Evolutionary conservation across 2,113 vertebrate species (phyloP).

Genomic region (Dasyornis broadbenti): DNA sequence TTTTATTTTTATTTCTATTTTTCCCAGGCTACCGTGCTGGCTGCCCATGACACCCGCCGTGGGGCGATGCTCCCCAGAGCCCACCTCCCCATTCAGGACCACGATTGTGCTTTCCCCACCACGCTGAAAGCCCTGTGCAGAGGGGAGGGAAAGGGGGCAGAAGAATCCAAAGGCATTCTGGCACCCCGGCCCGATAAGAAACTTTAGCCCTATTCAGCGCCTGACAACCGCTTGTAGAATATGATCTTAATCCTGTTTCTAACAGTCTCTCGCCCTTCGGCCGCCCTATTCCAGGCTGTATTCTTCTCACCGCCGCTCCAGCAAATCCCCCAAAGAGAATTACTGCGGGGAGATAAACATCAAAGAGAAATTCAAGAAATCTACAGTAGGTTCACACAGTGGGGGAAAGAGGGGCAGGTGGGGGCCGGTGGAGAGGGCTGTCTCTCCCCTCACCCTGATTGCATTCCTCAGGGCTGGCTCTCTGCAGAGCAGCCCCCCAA

Average conservation of each 20-base stretch:
- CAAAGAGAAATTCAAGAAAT: conserved; percentile 83
- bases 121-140: conserved; percentile 75
- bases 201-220: conserved; percentile 80
- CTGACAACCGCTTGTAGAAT: conserved; percentile 90
- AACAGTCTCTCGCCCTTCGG: conserved; percentile 83
- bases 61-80: conserved; percentile 27
- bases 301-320: conserved; percentile 82
- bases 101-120: conserved; percentile 45
- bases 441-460: conserved; percentile 37
- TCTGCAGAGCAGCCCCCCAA: not conserved
- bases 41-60: accelerated
- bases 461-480: not conserved
- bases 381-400: conserved; percentile 73
- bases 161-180: conserved; percentile 76
- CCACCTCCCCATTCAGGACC: conserved; percentile 74
- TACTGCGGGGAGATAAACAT: conserved; percentile 83
- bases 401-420: conserved; percentile 46
- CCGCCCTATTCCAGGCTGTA: conserved; percentile 79
- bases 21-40: not conserved
- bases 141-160: conserved; percentile 42
- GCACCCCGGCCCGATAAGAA: conserved; percentile 74
- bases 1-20: not conserved
- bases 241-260: conserved; percentile 94
- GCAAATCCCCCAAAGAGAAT: conserved; percentile 87
- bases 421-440: not conserved